phyloP scores from a whole-genome alignment of 2,888 invertebrate species.

The Ernsta delagoae region DNA sequence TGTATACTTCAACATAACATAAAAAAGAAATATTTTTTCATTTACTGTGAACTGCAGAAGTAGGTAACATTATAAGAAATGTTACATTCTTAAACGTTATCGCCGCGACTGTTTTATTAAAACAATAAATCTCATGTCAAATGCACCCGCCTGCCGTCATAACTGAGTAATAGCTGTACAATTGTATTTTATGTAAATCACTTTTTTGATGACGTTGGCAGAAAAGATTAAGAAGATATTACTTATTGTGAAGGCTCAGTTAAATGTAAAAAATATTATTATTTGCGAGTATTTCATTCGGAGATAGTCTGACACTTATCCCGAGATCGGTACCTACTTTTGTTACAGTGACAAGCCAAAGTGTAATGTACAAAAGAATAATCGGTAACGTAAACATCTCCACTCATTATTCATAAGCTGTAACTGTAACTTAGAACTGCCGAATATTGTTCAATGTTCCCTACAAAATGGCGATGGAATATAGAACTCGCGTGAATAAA shows the following conservation, averaged over 20 bases:
- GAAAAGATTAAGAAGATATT: neutral
- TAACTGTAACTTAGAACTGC: neutral
- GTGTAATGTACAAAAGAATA: too few species aligned
- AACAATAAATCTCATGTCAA: slow-evolving; percentile 83
- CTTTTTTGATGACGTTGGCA: slow-evolving; percentile 37
- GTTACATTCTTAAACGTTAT: slow-evolving; percentile 61
- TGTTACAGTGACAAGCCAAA: too few species aligned
- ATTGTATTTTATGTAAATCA: slow-evolving; percentile 73
- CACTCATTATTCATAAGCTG: too few species aligned
- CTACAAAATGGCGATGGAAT: neutral
- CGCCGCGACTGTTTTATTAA: slow-evolving; percentile 78
- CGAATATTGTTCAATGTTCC: neutral
- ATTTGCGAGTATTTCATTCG: neutral
- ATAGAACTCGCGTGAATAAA: slow-evolving; percentile 29
- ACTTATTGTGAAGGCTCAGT: neutral
- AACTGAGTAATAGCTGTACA: slow-evolving; percentile 72
- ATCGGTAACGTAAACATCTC: too few species aligned
- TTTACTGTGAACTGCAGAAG: neutral
- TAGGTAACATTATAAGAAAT: slow-evolving; percentile 1
- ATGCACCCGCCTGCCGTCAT: slow-evolving; percentile 73
- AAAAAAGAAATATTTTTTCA: neutral
- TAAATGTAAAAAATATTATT: neutral
- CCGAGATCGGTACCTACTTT: neutral
- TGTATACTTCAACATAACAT: too few species aligned
- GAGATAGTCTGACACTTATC: neutral